Conservation (phyloP, 2,797 vertebrate genomes). For the Hapalemur alaotrensis region DNA sequence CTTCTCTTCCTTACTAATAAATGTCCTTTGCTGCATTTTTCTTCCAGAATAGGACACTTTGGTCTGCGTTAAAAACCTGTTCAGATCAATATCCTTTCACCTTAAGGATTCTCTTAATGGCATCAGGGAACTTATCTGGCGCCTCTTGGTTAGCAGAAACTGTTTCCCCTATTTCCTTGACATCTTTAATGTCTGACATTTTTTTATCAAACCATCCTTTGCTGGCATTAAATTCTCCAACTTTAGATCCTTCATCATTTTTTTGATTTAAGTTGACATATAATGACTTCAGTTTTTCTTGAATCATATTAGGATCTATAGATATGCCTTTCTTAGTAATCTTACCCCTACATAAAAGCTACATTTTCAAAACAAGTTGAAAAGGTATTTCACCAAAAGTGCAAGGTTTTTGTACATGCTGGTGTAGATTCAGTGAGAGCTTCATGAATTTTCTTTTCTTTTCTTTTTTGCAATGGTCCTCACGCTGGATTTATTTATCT, state of each 20-base stretch:
- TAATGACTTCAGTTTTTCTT: background rate
- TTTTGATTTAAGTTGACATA: background rate
- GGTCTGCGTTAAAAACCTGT: background rate
- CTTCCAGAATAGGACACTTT: background rate
- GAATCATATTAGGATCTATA: background rate
- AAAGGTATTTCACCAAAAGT: background rate
- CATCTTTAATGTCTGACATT: background rate
- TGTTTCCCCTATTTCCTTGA: background rate
- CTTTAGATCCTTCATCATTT: background rate
- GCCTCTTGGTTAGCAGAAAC: background rate
- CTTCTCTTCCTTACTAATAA: background rate
- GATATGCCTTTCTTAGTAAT: background rate
- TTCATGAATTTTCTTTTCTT: background rate
- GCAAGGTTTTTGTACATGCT: background rate
- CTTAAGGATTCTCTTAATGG: background rate
- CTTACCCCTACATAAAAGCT: background rate
- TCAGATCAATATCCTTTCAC: background rate
- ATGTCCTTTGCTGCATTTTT: background rate
- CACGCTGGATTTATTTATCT: background rate
- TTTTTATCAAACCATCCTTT: background rate
- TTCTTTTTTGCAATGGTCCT: background rate
- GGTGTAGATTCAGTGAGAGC: background rate
- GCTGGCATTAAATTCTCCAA: background rate
- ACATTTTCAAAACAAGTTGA: background rate
- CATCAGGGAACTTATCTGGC: background rate